These are phyloP conservation scores for Leucophenga varia DNA, from an alignment of 1,140 invertebrate genomes.

Conservation along the genomic window DNA sequence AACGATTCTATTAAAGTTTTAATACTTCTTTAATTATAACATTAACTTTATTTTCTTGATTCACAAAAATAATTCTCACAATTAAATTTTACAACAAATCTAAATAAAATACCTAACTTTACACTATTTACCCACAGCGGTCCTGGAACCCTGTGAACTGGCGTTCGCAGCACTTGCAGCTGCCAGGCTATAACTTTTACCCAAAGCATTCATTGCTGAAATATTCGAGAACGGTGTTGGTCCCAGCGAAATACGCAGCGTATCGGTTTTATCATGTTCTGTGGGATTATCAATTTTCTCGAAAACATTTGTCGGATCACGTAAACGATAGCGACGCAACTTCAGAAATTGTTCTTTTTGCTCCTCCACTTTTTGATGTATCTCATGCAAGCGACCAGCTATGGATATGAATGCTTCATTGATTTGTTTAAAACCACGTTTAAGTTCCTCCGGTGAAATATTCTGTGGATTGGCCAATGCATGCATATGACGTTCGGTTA, in stretches of 20 bases:
- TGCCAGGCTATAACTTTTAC: constrained; percentile 32
- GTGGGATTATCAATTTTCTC: constrained; percentile 56
- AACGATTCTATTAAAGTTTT: too few relatives aligned
- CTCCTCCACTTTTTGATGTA: constrained; percentile 72
- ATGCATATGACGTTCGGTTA: constrained; percentile 71
- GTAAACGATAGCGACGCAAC: constrained; percentile 74
- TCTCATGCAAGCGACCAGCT: constrained; percentile 77
- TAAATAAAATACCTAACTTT: too few relatives aligned
- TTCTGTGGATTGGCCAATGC: constrained; percentile 67
- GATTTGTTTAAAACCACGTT: constrained; percentile 70
- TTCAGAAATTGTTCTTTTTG: constrained; percentile 84
- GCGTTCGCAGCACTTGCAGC: constrained; percentile 22
- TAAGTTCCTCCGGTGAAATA: constrained; percentile 68
- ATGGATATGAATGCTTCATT: constrained; percentile 84
- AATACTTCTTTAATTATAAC: too few relatives aligned
- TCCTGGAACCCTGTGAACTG: constrained; percentile 24
- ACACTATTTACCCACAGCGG: constrained; percentile 23
- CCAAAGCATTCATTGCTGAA: constrained; percentile 38
- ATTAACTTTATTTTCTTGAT: too few relatives aligned
- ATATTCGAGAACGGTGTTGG: constrained; percentile 63
- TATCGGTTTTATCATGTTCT: constrained; percentile 20
- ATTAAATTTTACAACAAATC: too few relatives aligned
- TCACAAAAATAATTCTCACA: too few relatives aligned
- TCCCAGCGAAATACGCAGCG: constrained; percentile 58
- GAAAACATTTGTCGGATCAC: constrained; percentile 79